Percentiles rank a stretch among this genome's conserved stretches.
phyloP scores from a whole-genome alignment of 1,140 invertebrate species.

The Cherax quadricarinatus region DNA sequence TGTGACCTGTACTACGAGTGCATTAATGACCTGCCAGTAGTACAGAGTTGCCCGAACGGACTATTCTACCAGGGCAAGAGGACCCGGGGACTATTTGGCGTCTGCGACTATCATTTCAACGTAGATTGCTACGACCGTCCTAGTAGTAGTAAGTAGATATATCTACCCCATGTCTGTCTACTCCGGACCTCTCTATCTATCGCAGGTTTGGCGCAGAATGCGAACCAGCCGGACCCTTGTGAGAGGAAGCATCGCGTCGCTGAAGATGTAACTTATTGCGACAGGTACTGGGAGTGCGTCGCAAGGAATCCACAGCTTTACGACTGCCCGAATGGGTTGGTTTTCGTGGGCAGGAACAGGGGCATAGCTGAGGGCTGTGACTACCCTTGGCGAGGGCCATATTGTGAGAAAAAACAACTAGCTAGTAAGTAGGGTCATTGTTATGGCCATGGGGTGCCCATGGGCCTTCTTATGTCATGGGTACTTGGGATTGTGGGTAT shows the following conservation, averaged over 20 bases:
- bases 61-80: constrained; percentile 76
- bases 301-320: constrained; percentile 87
- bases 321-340: constrained; percentile 93
- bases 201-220: constrained; percentile 73
- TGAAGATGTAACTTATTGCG: constrained; percentile 88
- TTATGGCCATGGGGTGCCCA: no score
- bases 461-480: no score
- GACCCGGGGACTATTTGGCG: constrained; percentile 75
- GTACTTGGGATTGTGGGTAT: no score
- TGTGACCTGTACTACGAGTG: constrained; percentile 78
- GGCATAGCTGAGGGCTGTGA: constrained; percentile 92
- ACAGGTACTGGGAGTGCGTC: constrained; percentile 92
- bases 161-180: neutral
- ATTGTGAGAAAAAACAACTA: constrained; percentile 87
- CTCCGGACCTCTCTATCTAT: neutral
- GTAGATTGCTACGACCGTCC: constrained; percentile 76
- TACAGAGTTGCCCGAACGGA: constrained; percentile 78
- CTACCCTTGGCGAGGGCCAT: constrained; percentile 92
- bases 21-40: constrained; percentile 74
- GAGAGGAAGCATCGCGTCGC: constrained; percentile 86
- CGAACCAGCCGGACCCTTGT: constrained; percentile 85
- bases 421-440: constrained; percentile 80
- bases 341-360: constrained; percentile 90
- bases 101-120: constrained; percentile 78
- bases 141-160: constrained; percentile 75